These are phyloP conservation scores for Calcarius lapponicus DNA, from an alignment of 2,797 vertebrate species.

Conservation along the genomic window DNA sequence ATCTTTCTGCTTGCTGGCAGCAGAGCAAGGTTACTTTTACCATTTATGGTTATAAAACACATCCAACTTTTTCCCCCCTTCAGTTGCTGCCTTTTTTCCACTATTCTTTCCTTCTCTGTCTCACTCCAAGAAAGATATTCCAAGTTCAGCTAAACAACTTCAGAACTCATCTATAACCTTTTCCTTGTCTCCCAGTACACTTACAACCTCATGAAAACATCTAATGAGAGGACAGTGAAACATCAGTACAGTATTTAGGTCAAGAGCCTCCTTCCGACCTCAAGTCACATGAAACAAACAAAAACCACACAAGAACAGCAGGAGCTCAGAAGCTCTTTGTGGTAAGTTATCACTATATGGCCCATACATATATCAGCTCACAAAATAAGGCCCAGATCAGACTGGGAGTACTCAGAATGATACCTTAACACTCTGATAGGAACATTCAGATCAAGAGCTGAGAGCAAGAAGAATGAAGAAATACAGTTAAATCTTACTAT, in stretches of 20 bases:
- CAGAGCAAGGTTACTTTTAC: conserved; percentile 76
- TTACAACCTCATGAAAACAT: conserved; percentile 24
- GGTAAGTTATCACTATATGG: neutral
- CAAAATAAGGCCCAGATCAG: neutral
- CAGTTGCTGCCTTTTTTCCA: conserved; percentile 57
- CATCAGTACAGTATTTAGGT: neutral
- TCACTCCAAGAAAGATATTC: conserved; percentile 66
- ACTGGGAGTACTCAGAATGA: neutral
- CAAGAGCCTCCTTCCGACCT: neutral
- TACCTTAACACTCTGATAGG: neutral
- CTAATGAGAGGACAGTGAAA: neutral
- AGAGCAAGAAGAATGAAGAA: neutral
- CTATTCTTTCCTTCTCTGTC: conserved; percentile 46
- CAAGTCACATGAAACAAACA: neutral
- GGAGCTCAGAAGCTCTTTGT: neutral
- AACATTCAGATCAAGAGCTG: neutral
- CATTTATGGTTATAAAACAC: conserved; percentile 83
- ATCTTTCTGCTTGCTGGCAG: conserved; percentile 75
- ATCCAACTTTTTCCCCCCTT: conserved; percentile 67
- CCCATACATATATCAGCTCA: neutral
- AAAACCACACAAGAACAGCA: neutral
- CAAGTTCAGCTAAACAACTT: conserved; percentile 65
- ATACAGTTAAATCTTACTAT: neutral
- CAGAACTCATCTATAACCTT: conserved; percentile 23
- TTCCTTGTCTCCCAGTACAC: conserved; percentile 34